Evolutionary conservation across 2,888 invertebrate species (phyloP).

Genomic region (Lydus trimaculatus): DNA sequence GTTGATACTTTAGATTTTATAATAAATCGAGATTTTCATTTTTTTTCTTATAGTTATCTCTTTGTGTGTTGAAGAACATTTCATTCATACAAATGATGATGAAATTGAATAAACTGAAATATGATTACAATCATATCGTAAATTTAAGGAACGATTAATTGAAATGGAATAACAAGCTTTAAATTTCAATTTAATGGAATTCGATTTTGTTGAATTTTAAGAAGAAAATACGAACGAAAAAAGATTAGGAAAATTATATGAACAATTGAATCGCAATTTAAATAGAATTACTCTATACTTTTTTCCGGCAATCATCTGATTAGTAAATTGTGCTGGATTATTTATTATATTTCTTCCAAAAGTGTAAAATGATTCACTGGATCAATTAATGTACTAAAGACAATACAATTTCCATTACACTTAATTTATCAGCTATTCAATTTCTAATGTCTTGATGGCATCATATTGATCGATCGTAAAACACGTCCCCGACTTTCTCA

Average conservation of each 20-base stretch:
- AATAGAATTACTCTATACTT: not conserved
- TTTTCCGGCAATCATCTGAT: not conserved
- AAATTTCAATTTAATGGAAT: slow-evolving; percentile 9
- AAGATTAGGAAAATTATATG: not conserved
- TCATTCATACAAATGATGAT: not conserved
- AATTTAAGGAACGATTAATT: slow-evolving; percentile 10
- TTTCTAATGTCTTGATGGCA: not conserved
- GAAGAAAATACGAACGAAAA: not conserved
- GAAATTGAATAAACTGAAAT: not conserved
- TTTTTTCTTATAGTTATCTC: not conserved
- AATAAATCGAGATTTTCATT: not conserved
- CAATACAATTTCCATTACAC: not conserved
- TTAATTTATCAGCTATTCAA: not conserved
- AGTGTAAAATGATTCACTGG: not conserved
- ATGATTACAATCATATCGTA: slow-evolving; percentile 4
- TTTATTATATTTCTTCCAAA: not conserved
- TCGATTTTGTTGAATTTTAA: not conserved
- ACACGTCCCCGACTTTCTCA: not conserved
- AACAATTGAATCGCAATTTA: not conserved
- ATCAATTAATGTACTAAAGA: not conserved
- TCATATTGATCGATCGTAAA: not conserved
- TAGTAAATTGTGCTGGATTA: not conserved
- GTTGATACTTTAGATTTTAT: not conserved
- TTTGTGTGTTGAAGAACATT: too few relatives aligned
- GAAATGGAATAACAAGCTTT: slow-evolving; percentile 1